Base-by-base conservation (phyloP, 2,888 invertebrate species). In the Apamea sordens region DNA sequence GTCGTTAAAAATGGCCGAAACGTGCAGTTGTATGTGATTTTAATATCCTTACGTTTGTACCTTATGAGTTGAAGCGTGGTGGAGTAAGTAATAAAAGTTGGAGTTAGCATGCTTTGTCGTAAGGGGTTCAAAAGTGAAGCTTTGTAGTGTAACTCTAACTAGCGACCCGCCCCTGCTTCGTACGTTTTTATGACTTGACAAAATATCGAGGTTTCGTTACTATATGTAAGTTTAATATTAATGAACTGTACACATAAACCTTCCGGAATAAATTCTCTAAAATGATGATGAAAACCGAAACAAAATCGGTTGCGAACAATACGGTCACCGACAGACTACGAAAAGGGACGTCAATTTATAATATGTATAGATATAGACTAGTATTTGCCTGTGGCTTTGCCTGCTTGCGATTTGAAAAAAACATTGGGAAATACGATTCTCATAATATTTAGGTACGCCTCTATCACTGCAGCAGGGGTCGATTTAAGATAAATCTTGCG, bases 11-110 rank as follows among this genome's bases (percentile, higher is more conserved):
- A 79, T 63, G 63, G 50, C 44, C 21, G 53, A 47, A 67, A 79
- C 71, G 68, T 87, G 84, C 36, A 70, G 24, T 44, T 11, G 36
- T 63, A 76, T 67, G 72, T 86, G 73, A 84, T 84, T 86, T 79
- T 79, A 76, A 76, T 75, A 41, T 56, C 44, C 5, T 21, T 28
- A 36, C 53, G 50, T 83, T 76, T 59, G 7, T 32, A 68, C 41
- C 15, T 53, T 53, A 50, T 15, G 59, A 73, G 69, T 77, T 65
- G 4, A 69, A 47, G 36, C 82, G 64, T 41, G 59, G 18, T 63
- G 11, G 59, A n/a, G 28, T 71, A 76, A 72, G 76, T 28, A 59
- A 82, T 83, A 83, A 81, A 85, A 85, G 2, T 50, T 56, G 4
- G 32, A 59, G 50, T 50, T 67, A 72, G 21, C 85, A 64, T 80